A percentile compares a stretch with the other conserved stretches of the same genome.
phyloP scores from a whole-genome alignment of 1,140 invertebrate genomes.

The Elysia chlorotica region DNA sequence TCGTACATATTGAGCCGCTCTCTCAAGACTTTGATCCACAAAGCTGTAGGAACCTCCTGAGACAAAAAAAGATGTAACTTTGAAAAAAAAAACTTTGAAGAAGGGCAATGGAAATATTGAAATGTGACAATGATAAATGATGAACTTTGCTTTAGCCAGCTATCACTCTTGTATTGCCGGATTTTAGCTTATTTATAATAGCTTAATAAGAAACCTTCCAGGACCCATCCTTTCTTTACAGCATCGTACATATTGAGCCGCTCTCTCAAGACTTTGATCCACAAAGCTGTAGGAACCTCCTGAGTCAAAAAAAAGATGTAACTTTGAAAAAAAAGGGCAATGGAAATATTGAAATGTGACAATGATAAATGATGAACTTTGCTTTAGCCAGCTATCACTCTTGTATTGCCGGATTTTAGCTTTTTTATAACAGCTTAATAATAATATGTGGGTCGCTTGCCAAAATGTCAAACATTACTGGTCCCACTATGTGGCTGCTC shows the following conservation, averaged over 20 bases:
- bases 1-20: constrained; percentile 55
- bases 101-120: not conserved
- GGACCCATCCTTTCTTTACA: not conserved
- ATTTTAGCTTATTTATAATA: not conserved
- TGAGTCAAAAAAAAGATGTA: constrained; percentile 15
- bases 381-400: too few relatives aligned
- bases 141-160: not conserved
- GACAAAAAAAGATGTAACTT: not conserved
- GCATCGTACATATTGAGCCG: constrained; percentile 57
- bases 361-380: not conserved
- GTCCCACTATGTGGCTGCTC: too few relatives aligned
- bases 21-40: constrained; percentile 54
- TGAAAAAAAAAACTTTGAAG: not conserved
- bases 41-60: constrained; percentile 50
- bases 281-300: constrained; percentile 53
- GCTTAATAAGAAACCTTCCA: not conserved
- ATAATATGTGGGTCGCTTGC: too few relatives aligned
- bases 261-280: constrained; percentile 50
- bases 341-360: not conserved
- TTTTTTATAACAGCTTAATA: not conserved
- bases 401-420: too few relatives aligned
- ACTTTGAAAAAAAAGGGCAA: not conserved
- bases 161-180: too few relatives aligned
- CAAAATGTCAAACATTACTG: too few relatives aligned
- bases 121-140: not conserved